Evolutionary conservation across 1,140 invertebrate species (phyloP).

Genomic region (Magallana ariakensis): DNA sequence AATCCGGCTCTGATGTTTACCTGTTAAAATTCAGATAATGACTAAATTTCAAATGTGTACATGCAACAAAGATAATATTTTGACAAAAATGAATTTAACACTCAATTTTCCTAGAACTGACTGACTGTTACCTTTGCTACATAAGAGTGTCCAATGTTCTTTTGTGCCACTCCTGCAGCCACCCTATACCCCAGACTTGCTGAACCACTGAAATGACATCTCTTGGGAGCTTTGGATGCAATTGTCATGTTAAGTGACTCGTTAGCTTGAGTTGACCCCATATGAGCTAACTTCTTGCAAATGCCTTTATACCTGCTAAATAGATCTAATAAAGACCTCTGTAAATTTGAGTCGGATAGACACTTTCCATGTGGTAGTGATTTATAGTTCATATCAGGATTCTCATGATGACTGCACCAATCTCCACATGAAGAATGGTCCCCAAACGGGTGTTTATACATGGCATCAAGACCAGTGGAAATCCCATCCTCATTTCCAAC

Average conservation of each 20-base stretch:
- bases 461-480: too few relatives aligned
- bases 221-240: constrained; percentile 38
- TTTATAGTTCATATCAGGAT: too few relatives aligned
- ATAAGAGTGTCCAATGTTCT: constrained; percentile 36
- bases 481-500: too few relatives aligned
- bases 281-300: constrained; percentile 15
- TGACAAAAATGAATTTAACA: not conserved
- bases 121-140: not conserved
- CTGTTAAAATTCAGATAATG: not conserved
- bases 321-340: not conserved
- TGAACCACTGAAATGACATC: constrained; percentile 1
- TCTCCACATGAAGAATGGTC: too few relatives aligned
- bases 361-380: too few relatives aligned
- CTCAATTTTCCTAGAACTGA: not conserved
- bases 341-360: too few relatives aligned
- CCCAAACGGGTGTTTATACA: too few relatives aligned
- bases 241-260: constrained; percentile 36
- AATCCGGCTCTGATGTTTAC: not conserved
- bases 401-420: too few relatives aligned
- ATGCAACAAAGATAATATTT: not conserved
- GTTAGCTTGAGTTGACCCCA: constrained; percentile 32
- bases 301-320: not conserved
- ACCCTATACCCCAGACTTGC: not conserved
- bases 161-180: constrained; percentile 27
- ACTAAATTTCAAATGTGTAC: not conserved